A percentile compares a stretch with the other conserved stretches of the same genome.
phyloP scores from a whole-genome alignment of 2,888 invertebrate genomes.

The Nemotelus pantherinus region DNA sequence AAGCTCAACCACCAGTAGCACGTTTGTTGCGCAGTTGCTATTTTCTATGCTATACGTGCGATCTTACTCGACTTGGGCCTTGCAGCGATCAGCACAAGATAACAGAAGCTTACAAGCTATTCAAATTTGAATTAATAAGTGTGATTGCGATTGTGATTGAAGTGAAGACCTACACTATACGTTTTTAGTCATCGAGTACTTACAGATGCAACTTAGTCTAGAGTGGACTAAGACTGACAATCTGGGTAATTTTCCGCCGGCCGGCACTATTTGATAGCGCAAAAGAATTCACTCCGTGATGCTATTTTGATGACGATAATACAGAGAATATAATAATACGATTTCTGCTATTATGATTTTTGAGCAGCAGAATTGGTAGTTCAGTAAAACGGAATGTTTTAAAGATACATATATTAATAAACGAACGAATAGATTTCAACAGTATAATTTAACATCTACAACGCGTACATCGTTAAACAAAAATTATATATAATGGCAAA shows the following conservation, averaged over 20 bases:
- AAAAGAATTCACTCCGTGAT: not conserved
- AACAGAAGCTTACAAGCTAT: constrained; percentile 21
- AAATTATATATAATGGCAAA: not conserved
- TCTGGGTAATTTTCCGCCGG: constrained; percentile 17
- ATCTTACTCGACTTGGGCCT: constrained; percentile 4
- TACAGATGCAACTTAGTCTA: constrained; percentile 3
- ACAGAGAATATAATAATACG: no score
- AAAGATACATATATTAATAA: no score
- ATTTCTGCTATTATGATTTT: no score
- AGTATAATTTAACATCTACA: not conserved
- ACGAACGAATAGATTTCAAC: no score
- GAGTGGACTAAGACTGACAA: not conserved
- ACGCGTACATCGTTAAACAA: constrained; percentile 35
- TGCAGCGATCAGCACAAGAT: constrained; percentile 18
- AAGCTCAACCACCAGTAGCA: not conserved
- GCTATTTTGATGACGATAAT: not conserved
- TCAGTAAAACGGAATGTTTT: not conserved
- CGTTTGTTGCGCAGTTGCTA: constrained; percentile 37
- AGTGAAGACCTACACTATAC: not conserved
- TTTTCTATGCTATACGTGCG: not conserved
- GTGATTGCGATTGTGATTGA: not conserved
- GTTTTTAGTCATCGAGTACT: constrained; percentile 6
- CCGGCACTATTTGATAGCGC: constrained; percentile 10
- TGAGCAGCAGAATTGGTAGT: no score
- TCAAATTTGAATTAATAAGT: constrained; percentile 8